Evolutionary conservation across 2,113 vertebrate species (phyloP).

Genomic region (Pomatostomus ruficeps): DNA sequence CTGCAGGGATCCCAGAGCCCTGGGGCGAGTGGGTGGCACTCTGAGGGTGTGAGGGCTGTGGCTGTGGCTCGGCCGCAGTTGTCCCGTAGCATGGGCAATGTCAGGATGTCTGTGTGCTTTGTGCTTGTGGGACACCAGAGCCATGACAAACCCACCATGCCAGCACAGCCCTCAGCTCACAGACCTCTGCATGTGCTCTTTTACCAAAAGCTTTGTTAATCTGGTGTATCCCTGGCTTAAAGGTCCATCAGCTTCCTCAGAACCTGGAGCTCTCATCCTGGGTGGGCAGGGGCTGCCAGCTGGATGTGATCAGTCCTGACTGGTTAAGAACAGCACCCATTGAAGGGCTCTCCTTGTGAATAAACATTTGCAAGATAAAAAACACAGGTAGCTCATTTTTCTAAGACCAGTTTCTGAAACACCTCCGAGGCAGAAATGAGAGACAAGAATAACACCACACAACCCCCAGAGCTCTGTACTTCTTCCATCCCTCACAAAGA

Average conservation of each 20-base stretch:
- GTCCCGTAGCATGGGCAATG: fast-evolving
- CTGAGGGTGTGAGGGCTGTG: not conserved
- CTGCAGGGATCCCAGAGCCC: not conserved
- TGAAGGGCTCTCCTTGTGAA: not conserved
- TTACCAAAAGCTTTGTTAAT: not conserved
- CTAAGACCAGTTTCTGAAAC: not conserved
- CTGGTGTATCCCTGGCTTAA: not conserved
- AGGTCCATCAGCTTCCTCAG: not conserved
- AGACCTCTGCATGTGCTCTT: not conserved
- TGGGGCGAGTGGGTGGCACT: not conserved
- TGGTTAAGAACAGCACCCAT: not conserved
- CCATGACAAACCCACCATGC: not conserved
- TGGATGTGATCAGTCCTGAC: not conserved
- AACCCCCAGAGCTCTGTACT: not conserved
- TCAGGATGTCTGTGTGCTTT: not conserved
- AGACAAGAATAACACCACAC: not conserved
- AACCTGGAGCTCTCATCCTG: not conserved
- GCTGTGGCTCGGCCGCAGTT: fast-evolving
- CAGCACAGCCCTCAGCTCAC: not conserved
- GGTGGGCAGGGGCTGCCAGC: not conserved
- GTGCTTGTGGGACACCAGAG: not conserved
- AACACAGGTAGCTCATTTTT: not conserved
- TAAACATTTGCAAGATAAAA: not conserved
- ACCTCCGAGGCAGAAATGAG: not conserved
- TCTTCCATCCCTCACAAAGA: not conserved